Evolutionary conservation across 2,797 vertebrate genomes (phyloP).

Genomic region (Petrocephalus sullivani): DNA sequence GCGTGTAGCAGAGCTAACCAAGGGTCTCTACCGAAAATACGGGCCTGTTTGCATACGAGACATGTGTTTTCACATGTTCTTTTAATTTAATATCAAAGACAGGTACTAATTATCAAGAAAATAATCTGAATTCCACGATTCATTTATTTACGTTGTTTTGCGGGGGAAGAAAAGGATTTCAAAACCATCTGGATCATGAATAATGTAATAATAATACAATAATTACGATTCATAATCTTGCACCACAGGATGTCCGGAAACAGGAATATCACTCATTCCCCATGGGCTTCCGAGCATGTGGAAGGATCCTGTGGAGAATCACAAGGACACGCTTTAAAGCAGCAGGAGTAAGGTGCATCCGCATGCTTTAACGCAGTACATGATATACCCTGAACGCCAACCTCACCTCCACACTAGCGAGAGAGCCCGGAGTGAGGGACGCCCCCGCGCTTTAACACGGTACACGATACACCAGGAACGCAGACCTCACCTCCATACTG

Average conservation of each 20-base stretch:
- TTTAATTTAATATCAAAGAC: background rate
- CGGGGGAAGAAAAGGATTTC: background rate
- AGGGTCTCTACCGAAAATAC: background rate
- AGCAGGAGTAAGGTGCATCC: background rate
- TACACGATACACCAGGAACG: too few relatives aligned
- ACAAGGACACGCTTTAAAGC: background rate
- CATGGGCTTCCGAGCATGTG: background rate
- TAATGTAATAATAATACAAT: slow-evolving; percentile 16
- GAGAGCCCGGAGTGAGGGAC: too few relatives aligned
- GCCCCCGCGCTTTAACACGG: too few relatives aligned
- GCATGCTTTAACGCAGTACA: background rate
- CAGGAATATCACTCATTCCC: slow-evolving; percentile 2
- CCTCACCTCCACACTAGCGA: too few relatives aligned
- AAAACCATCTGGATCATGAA: slow-evolving; percentile 12
- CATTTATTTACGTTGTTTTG: background rate
- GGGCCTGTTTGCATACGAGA: background rate
- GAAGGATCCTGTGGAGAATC: background rate
- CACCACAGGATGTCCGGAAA: background rate
- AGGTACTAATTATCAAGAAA: slow-evolving; percentile 11
- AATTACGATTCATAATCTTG: slow-evolving; percentile 7
- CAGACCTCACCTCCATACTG: too few relatives aligned
- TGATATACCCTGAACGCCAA: background rate
- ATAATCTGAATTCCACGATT: background rate
- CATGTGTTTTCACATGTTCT: background rate
- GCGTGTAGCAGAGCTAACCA: background rate